Percentiles rank a stretch among this genome's conserved stretches.
Conservation (phyloP, 2,797 vertebrate genomes). For the Falco novaeseelandiae region DNA sequence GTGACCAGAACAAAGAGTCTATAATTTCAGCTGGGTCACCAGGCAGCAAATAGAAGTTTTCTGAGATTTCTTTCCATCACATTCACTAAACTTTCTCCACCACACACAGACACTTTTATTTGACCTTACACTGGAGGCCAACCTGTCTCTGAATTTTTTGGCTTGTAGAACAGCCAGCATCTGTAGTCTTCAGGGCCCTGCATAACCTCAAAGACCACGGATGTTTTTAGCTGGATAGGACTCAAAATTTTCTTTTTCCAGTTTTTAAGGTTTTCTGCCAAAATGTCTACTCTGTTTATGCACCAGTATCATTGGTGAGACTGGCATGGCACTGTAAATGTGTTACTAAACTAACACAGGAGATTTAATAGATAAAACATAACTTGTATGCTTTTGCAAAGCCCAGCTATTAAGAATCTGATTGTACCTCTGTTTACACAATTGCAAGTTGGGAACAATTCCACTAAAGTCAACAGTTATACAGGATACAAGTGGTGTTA, state of each 20-base stretch:
- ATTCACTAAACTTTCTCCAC: not conserved
- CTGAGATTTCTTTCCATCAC: not conserved
- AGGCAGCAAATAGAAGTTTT: not conserved
- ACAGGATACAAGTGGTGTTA: not conserved
- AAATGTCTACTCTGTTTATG: not conserved
- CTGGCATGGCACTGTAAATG: not conserved
- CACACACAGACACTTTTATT: conserved; percentile 50
- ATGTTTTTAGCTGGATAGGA: conserved; percentile 35
- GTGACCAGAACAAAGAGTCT: not conserved
- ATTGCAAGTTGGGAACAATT: not conserved
- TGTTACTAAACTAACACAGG: not conserved
- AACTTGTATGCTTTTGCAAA: not conserved
- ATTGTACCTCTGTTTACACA: not conserved
- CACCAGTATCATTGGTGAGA: not conserved
- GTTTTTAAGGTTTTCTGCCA: conserved; percentile 6
- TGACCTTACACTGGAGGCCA: conserved; percentile 26
- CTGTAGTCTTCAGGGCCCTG: conserved; percentile 39
- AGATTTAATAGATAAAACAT: not conserved
- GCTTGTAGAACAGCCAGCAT: conserved; percentile 16
- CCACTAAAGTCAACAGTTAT: not conserved
- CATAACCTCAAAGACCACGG: conserved; percentile 32
- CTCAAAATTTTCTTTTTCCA: not conserved
- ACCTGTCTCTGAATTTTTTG: conserved; percentile 37
- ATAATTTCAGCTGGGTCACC: not conserved
- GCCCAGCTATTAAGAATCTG: not conserved